Conservation (phyloP, 2,888 invertebrate species). For the Ophion ventricosus region DNA sequence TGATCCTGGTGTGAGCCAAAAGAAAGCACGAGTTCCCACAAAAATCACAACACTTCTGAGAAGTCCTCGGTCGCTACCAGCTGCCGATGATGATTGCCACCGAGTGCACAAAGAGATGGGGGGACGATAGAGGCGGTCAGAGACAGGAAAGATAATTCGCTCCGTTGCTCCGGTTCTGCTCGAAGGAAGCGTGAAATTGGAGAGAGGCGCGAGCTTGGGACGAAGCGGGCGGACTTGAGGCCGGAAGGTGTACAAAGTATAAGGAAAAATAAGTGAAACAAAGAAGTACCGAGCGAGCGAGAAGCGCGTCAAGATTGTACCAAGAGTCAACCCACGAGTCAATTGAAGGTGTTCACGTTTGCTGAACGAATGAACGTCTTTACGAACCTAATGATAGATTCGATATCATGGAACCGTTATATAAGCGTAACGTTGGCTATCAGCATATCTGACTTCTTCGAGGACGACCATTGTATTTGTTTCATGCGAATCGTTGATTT, state of each 20-base stretch:
- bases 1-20: too few relatives aligned
- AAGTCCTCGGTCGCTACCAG: too few relatives aligned
- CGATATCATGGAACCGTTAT: too few relatives aligned
- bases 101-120: background rate
- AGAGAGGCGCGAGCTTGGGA: conserved; percentile 35
- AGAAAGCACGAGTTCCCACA: too few relatives aligned
- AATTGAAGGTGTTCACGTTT: background rate
- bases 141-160: conserved; percentile 50
- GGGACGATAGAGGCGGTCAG: conserved; percentile 1
- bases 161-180: conserved; percentile 61
- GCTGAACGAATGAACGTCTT: too few relatives aligned
- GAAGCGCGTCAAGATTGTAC: conserved; percentile 26
- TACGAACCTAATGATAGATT: too few relatives aligned
- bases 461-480: too few relatives aligned
- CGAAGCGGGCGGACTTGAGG: conserved; percentile 28
- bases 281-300: conserved; percentile 9
- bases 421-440: too few relatives aligned
- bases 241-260: conserved; percentile 49
- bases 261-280: conserved; percentile 28
- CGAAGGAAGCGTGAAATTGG: conserved; percentile 65
- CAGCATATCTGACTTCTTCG: too few relatives aligned
- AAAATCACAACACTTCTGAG: too few relatives aligned
- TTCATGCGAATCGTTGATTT: too few relatives aligned
- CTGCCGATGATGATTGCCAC: conserved; percentile 2
- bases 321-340: background rate